A percentile compares a stretch with the other conserved stretches of the same genome.
These are phyloP conservation scores for Macaria notata DNA, from an alignment of 2,888 invertebrate species.

Conservation along the genomic window DNA sequence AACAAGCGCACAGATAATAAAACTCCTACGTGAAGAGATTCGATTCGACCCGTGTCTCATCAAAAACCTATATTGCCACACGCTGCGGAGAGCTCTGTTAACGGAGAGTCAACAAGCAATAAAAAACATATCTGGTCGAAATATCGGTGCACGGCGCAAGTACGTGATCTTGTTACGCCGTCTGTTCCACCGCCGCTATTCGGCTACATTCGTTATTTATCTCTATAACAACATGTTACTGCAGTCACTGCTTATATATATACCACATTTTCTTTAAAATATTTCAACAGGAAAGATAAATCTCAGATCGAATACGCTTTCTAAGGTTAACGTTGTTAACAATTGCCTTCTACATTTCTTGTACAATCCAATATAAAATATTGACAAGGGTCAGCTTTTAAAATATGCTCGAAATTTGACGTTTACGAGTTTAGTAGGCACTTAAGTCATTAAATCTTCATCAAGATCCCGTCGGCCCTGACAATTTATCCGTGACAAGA, in stretches of 20 bases:
- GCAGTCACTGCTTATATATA: constrained; percentile 8
- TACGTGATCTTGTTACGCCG: constrained; percentile 56
- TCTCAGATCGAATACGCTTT: not conserved
- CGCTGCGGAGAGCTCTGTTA: constrained; percentile 31
- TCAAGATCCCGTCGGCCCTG: constrained; percentile 13
- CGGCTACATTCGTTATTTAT: constrained; percentile 37
- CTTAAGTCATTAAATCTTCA: constrained; percentile 14
- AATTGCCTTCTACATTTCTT: not conserved
- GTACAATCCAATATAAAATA: not conserved
- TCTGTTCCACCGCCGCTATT: constrained; percentile 30
- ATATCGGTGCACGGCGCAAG: constrained; percentile 41
- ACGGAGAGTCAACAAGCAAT: constrained; percentile 45
- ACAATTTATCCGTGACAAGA: constrained; percentile 16
- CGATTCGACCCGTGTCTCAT: constrained; percentile 32
- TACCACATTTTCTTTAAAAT: not conserved
- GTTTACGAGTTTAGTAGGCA: constrained; percentile 5
- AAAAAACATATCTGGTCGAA: constrained; percentile 50
- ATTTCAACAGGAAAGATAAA: not conserved
- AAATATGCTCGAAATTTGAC: constrained; percentile 2
- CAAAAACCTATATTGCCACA: constrained; percentile 30
- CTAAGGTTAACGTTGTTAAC: not conserved
- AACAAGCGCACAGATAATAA: constrained; percentile 16
- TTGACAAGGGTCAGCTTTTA: constrained; percentile 10
- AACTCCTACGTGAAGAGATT: constrained; percentile 19
- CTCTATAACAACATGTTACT: constrained; percentile 25